Evolutionary conservation across 2,113 vertebrate species (phyloP), one percentile per base, ranked within the genome.

Genomic region (Chloebia gouldiae): DNA sequence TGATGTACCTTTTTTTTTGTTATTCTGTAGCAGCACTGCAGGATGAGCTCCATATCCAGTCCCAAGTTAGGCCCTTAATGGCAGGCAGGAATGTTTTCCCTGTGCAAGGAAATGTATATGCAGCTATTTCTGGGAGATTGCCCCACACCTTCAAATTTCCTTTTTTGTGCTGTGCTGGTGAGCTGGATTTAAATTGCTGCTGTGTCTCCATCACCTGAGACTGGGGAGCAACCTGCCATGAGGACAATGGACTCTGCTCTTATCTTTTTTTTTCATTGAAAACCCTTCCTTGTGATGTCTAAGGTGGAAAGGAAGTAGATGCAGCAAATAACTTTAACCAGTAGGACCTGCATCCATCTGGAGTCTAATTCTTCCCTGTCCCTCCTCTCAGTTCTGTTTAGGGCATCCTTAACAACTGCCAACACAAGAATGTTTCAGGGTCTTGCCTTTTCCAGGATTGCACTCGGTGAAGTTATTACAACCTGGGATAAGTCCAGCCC

Each of bases 301-400:
- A 64, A 49, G 27, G 50, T 0, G 0, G n/a, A 44, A 91, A 79
- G 18, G 6, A 64, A 53, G n/a, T 25, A 15, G 27, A 51, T n/a
- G 54, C 37, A 12, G 66, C 44, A 94, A 82, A 13, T 60, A 39
- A n/a, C 12, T 57, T 50, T 61, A 28, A 31, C 13, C 59, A 83
- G 11, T 42, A 66, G 15, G 92, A 20, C 17, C 8, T n/a, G 21
- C 33, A 82, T 27, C 13, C 22, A 70, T 0, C 37, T 63, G 35
- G 22, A 70, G 30, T n/a, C 37, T 47, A 63, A 73, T 40, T 83
- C 25, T 77, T 72, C n/a, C 22, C 39, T 42, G 15, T 83, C 39
- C 45, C 64, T 73, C 18, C 25, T 42, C n/a, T 73, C 30, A 17
- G 15, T 30, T 79, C 6, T 2, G 73, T 82, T 73, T 8, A 83